These are phyloP conservation scores for Lithophane leautieri DNA, from an alignment of 2,888 invertebrate genomes.

Conservation along the genomic window DNA sequence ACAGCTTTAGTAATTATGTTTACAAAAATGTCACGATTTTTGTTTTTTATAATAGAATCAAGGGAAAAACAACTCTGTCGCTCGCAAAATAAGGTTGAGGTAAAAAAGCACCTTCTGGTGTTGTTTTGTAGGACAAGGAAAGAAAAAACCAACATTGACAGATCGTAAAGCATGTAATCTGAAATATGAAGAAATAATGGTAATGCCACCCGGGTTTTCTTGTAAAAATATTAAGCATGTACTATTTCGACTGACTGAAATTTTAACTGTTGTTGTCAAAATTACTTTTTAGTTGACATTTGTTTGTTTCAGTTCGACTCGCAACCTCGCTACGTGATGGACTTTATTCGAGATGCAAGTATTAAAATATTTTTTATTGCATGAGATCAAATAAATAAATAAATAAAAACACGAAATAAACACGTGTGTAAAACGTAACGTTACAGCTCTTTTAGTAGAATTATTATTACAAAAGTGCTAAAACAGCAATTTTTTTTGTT, in stretches of 20 bases:
- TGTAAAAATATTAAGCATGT: not conserved
- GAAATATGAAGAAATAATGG: slow-evolving; percentile 44
- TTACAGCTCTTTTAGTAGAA: no score
- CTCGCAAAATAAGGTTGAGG: fast-evolving
- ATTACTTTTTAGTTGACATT: not conserved
- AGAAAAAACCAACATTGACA: slow-evolving; percentile 52
- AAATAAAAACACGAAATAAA: no score
- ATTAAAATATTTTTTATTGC: no score
- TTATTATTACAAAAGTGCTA: no score
- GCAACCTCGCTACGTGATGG: not conserved
- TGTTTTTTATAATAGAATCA: not conserved
- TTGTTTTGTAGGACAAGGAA: slow-evolving; percentile 26
- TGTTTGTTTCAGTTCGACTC: not conserved
- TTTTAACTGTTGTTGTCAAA: not conserved
- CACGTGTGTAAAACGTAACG: no score
- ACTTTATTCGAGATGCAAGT: not conserved
- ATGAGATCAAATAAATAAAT: no score
- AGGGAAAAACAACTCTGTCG: not conserved
- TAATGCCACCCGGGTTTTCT: slow-evolving; percentile 36
- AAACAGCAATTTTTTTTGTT: no score
- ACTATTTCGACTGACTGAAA: not conserved
- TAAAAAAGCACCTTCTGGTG: not conserved
- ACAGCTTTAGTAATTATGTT: slow-evolving; percentile 12
- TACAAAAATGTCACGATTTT: slow-evolving; percentile 29
- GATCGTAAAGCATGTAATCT: slow-evolving; percentile 53